phyloP scores from a whole-genome alignment of 2,797 vertebrate species.

The Podargus strigoides region DNA sequence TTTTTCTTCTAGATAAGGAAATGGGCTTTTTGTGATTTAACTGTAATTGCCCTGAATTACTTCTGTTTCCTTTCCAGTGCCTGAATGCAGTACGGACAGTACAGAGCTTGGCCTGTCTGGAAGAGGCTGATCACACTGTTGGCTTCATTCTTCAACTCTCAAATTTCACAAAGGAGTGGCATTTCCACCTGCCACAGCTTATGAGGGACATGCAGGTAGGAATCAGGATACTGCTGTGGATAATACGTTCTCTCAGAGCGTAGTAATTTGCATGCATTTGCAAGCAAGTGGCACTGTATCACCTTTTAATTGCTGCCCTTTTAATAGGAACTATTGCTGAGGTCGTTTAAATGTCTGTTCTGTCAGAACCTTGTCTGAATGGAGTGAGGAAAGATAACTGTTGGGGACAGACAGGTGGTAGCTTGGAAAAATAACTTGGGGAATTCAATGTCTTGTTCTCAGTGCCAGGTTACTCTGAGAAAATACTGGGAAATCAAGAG shows the following conservation, averaged over 20 bases:
- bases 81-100: constrained; percentile 92
- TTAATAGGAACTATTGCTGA: not conserved
- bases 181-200: constrained; percentile 94
- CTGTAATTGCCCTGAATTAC: not conserved
- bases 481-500: not conserved
- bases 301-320: not conserved
- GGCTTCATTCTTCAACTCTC: constrained; percentile 97
- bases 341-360: not conserved
- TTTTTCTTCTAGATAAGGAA: not conserved
- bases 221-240: not conserved
- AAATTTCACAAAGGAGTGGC: constrained; percentile 94
- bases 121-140: constrained; percentile 96
- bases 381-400: not conserved
- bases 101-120: constrained; percentile 91
- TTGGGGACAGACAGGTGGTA: not conserved
- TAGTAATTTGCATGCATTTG: not conserved
- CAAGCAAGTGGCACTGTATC: not conserved
- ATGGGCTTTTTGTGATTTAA: not conserved
- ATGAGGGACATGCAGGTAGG: constrained; percentile 89
- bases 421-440: not conserved
- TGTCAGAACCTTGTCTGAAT: not conserved
- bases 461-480: not conserved
- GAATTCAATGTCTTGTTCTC: not conserved
- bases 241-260: not conserved
- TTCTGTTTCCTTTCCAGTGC: constrained; percentile 77